A percentile compares a stretch with the other conserved stretches of the same genome.
Evolutionary conservation across 1,140 invertebrate genomes (phyloP).

Genomic region (Cyrtorhinus lividipennis): DNA sequence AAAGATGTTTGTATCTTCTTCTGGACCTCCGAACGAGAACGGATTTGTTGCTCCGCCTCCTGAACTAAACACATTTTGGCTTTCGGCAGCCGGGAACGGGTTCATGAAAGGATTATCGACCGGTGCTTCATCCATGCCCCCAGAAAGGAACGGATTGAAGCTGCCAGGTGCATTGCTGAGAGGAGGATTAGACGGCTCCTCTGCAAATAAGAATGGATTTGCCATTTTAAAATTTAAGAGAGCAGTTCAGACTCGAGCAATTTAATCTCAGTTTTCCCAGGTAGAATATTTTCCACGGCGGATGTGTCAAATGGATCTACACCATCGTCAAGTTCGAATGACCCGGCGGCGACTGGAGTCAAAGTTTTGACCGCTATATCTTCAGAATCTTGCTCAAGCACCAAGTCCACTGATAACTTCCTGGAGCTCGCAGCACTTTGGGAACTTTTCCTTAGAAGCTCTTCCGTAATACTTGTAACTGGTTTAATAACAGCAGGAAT

Average conservation of each 20-base stretch:
- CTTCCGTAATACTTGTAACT: conserved; percentile 5
- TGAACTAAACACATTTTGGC: conserved; percentile 17
- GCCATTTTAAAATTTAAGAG: conserved; percentile 25
- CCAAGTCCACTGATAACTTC: not conserved
- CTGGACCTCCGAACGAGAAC: conserved; percentile 33
- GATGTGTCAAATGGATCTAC: conserved; percentile 73
- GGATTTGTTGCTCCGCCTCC: conserved; percentile 35
- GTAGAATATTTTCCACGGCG: conserved; percentile 48
- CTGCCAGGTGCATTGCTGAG: conserved; percentile 24
- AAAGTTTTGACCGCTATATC: conserved; percentile 26
- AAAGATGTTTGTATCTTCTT: conserved; percentile 23
- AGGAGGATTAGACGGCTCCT: conserved; percentile 31
- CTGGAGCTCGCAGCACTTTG: not conserved
- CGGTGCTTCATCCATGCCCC: conserved; percentile 32
- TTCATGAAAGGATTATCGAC: conserved; percentile 43
- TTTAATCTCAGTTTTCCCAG: conserved; percentile 57
- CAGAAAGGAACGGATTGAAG: conserved; percentile 59
- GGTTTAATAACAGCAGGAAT: not conserved
- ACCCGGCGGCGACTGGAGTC: conserved; percentile 24
- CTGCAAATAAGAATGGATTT: conserved; percentile 65
- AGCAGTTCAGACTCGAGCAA: conserved; percentile 51
- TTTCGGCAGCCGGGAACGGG: conserved; percentile 23
- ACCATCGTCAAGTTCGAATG: conserved; percentile 33
- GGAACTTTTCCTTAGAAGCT: conserved; percentile 11
- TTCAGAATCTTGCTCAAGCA: conserved; percentile 19